Conservation (phyloP, 2,113 vertebrate genomes). For the Sturnira hondurensis region DNA sequence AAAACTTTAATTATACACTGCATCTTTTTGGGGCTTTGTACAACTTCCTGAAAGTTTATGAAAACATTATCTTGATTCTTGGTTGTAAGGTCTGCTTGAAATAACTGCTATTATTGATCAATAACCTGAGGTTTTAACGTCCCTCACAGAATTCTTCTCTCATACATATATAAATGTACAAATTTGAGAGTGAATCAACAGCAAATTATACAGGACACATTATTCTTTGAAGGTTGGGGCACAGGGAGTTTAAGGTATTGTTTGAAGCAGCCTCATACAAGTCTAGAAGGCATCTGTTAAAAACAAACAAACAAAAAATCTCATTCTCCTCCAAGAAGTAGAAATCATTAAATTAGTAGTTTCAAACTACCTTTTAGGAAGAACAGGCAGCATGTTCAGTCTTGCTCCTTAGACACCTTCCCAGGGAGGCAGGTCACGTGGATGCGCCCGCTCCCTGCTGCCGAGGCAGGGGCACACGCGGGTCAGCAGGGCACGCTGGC, state of each 20-base stretch:
- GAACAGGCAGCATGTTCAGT: not conserved
- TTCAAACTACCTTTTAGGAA: not conserved
- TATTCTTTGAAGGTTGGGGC: not conserved
- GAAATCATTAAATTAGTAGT: not conserved
- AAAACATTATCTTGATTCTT: not conserved
- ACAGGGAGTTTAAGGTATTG: not conserved
- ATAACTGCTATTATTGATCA: not conserved
- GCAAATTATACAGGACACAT: not conserved
- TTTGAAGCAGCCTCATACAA: not conserved
- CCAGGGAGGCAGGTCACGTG: not conserved
- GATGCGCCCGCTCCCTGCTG: not conserved
- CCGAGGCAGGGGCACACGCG: not conserved
- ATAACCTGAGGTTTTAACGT: constrained; percentile 4
- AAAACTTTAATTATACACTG: constrained; percentile 83
- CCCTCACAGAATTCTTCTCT: not conserved
- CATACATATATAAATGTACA: not conserved
- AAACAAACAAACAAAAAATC: not conserved
- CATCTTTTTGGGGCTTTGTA: constrained; percentile 73
- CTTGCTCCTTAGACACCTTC: not conserved
- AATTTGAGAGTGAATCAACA: not conserved
- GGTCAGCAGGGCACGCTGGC: not conserved
- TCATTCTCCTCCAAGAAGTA: not conserved
- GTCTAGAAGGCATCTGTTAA: not conserved
- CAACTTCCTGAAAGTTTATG: constrained; percentile 65
- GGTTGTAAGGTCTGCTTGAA: not conserved